Evolutionary conservation across 1,140 invertebrate genomes (phyloP).

Genomic region (Euglossa dilemma): DNA sequence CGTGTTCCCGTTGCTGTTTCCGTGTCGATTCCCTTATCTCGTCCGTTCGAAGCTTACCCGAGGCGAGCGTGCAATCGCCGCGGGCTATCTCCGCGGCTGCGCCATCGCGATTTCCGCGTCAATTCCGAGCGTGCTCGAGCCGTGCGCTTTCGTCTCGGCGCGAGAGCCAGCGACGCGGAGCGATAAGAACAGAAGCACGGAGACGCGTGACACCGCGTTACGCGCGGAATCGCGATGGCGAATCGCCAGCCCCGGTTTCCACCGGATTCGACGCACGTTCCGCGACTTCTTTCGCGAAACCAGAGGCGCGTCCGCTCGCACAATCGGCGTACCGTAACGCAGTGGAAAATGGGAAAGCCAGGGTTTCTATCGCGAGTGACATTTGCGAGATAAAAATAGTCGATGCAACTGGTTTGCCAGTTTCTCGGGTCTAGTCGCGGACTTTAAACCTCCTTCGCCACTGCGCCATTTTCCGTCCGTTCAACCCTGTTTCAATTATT

Average conservation of each 20-base stretch:
- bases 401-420: neutral
- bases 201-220: neutral
- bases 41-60: neutral
- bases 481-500: too few relatives aligned
- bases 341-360: neutral
- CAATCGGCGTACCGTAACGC: neutral
- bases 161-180: neutral
- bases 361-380: neutral
- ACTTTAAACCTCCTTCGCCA: neutral
- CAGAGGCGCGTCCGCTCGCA: neutral
- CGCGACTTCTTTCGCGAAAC: neutral
- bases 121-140: neutral
- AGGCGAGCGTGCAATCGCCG: too few relatives aligned
- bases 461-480: neutral
- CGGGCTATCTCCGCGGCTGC: neutral
- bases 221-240: neutral
- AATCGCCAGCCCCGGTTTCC: neutral
- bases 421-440: neutral
- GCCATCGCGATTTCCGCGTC: neutral
- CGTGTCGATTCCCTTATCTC: neutral
- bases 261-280: constrained; percentile 23
- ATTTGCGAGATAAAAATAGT: neutral
- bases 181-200: neutral
- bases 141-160: neutral
- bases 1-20: neutral